Evolutionary conservation across 2,888 invertebrate genomes (phyloP), one percentile per base, ranked within the genome.

Genomic region (Orchestes rusci): DNA sequence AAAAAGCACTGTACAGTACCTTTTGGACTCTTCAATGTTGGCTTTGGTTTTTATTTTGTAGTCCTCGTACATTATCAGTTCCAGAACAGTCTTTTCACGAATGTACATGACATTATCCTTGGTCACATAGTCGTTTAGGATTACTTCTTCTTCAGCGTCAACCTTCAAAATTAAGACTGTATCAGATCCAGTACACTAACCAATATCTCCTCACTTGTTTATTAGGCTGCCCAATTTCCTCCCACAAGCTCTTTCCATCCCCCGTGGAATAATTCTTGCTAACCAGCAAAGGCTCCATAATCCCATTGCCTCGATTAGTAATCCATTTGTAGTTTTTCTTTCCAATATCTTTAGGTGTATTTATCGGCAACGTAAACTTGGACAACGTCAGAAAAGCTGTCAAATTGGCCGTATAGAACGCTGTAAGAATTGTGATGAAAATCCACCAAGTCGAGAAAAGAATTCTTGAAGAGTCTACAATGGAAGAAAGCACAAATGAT

Each of bases 321-420:
- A 85, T 75, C 83, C 90, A 90, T 35, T 75, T 71, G 54, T 80
- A 80, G 4, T 50, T 52, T 59, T 80, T 80, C 2, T 60, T 56
- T 1, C 73, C 70, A 10, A 90, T 74, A 61, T 89, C 87, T 32
- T 75, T 65, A 0, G 84, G 73, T 27, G 73, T 75, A 54, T 80
- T 81, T 34, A 84, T 84, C 13, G 87, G 85, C 54, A 91, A 70
- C 0, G 88, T 88, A 56, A 90, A 89, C 63, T 83, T 82, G 4
- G 89, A 89, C 13, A 89, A 70, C 0, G 91, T 91, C 38, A 92
- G 73, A 62, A 90, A 91, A 10, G 91, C 91, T 0, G 91, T 91
- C 60, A 92, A 71, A 67, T 91, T 91, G 5, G 91, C 91, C 2
- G 91, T 92, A 67, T 92, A 92, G 67, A 90, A 91, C 8, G 90